Base-by-base conservation (phyloP, 2,888 invertebrate species). In the Aelia acuminata region DNA sequence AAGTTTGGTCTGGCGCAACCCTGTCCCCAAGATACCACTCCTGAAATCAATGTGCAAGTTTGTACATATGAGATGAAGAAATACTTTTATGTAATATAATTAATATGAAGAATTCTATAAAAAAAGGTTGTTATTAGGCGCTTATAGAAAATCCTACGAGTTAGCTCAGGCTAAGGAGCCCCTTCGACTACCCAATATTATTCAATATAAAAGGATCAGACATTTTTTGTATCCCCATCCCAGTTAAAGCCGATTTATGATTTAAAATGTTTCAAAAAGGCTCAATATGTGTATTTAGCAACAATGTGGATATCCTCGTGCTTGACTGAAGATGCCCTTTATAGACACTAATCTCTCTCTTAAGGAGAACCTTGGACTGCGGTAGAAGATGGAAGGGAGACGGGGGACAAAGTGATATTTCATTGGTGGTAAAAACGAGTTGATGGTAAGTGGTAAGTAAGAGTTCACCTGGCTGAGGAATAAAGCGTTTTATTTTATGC, bases 21-120 rank as follows among this genome's bases (percentile, higher is more conserved):
- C 91, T 96, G 95, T 35, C 96, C 96, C 96, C 96, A 96, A 0
- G 96, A 96, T 0, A 96, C 96, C 4, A 97, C 93, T 47, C 97
- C 97, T 90, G 89, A 20, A 88, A 88, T 31, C 22, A 35, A 57
- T 15, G 26, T 15, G 26, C 1, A n/a, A 10, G n/a, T n/a, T n/a
- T 1, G 10, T 53, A 8, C 3, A n/a, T 10, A 53, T n/a, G 53
- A 15, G 18, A 49, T 15, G 1, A 53, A 53, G 20, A 20, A 53
- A 48, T 49, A 49, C 15, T 43, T 43, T 10, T 1, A 53, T n/a
- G 10, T 53, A 53, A 53, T n/a, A n/a, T 53, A 57, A 26, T 31
- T 26, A 13, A 31, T 57, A 3, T 57, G 26, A 3, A 57, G 13
- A 53, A 53, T 50, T 3, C 50, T 3, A 20, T 4, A 50, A 22